Evolutionary conservation across 1,140 invertebrate species (phyloP).

Genomic region (Anadara kagoshimensis): DNA sequence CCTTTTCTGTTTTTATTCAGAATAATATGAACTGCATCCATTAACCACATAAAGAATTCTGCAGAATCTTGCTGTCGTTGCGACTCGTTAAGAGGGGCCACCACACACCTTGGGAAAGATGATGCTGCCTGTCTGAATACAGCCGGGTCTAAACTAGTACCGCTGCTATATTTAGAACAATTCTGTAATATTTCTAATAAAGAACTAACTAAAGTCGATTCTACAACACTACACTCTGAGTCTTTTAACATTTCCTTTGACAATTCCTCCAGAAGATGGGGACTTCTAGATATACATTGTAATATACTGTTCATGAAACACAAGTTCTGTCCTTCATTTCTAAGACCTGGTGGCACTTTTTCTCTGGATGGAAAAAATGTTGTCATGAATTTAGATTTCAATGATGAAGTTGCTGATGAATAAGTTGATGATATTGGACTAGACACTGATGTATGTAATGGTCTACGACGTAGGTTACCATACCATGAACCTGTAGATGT

Average conservation of each 20-base stretch:
- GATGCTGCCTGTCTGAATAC: constrained; percentile 58
- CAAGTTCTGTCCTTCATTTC: constrained; percentile 67
- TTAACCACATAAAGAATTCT: constrained; percentile 72
- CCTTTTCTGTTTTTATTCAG: constrained; percentile 64
- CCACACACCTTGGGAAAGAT: constrained; percentile 45
- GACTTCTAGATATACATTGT: constrained; percentile 67
- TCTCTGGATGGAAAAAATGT: constrained; percentile 46
- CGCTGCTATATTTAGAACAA: constrained; percentile 40
- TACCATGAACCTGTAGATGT: constrained; percentile 43
- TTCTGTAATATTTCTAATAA: constrained; percentile 57
- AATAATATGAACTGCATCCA: constrained; percentile 61
- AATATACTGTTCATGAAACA: constrained; percentile 72
- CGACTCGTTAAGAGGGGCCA: constrained; percentile 50
- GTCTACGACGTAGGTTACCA: constrained; percentile 52
- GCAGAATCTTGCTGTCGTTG: constrained; percentile 70
- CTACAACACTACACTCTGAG: constrained; percentile 58
- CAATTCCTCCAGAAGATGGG: constrained; percentile 57
- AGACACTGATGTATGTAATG: constrained; percentile 33
- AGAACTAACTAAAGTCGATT: constrained; percentile 56
- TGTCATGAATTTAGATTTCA: constrained; percentile 58
- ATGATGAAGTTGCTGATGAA: constrained; percentile 14
- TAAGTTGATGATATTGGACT: background rate
- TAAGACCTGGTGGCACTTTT: constrained; percentile 59
- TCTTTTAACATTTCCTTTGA: constrained; percentile 50
- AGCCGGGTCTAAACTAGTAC: constrained; percentile 47